Percentiles rank a stretch among this genome's conserved stretches.
Evolutionary conservation across 2,113 vertebrate genomes (phyloP).

Genomic region (Centropus unirufus): DNA sequence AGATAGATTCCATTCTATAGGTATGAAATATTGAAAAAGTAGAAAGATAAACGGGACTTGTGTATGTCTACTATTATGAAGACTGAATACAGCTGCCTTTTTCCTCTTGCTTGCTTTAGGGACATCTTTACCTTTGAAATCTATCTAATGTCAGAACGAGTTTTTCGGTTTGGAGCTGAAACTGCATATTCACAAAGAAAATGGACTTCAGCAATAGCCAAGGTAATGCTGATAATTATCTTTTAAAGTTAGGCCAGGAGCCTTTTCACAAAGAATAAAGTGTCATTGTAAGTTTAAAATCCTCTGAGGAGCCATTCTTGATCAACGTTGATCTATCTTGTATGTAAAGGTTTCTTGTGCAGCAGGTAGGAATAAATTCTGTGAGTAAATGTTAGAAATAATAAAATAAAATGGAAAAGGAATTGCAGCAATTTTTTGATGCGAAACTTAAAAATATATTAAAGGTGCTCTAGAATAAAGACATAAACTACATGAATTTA

Average conservation of each 20-base stretch:
- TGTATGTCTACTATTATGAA: background rate
- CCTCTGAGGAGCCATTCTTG: background rate
- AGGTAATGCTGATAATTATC: slow-evolving; percentile 80
- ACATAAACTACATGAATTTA: background rate
- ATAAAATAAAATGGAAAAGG: slow-evolving; percentile 1
- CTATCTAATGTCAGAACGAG: slow-evolving; percentile 87
- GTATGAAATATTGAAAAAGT: background rate
- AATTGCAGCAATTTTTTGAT: background rate
- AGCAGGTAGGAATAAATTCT: slow-evolving; percentile 17
- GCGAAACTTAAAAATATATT: background rate
- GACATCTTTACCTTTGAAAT: slow-evolving; percentile 92
- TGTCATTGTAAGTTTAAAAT: background rate
- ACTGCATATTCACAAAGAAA: slow-evolving; percentile 85
- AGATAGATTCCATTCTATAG: background rate
- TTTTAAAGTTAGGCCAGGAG: slow-evolving; percentile 25
- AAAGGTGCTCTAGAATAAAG: background rate
- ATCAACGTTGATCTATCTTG: background rate
- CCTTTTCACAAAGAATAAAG: slow-evolving; percentile 10
- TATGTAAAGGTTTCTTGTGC: background rate
- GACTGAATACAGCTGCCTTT: slow-evolving; percentile 2
- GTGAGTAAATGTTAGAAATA: slow-evolving; percentile 22
- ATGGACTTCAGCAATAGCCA: slow-evolving; percentile 90
- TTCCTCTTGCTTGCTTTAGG: slow-evolving; percentile 75
- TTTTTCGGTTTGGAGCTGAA: slow-evolving; percentile 88
- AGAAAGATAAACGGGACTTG: background rate